These are phyloP conservation scores for Cantharis nigra DNA, from an alignment of 2,888 invertebrate genomes.

Conservation along the genomic window DNA sequence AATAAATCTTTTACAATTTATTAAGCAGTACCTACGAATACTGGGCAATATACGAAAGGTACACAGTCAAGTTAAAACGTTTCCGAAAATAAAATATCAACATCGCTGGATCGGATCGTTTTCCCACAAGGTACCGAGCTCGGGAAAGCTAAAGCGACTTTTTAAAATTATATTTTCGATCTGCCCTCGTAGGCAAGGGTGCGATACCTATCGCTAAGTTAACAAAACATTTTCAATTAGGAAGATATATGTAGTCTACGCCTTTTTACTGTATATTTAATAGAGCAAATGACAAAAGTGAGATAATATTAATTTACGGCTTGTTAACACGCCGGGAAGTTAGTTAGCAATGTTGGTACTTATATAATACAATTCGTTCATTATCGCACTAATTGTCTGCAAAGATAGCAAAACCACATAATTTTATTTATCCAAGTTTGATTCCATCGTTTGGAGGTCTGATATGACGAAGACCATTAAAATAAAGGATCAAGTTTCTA, in stretches of 20 bases:
- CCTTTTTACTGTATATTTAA: background rate
- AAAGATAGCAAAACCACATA: background rate
- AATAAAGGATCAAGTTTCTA: background rate
- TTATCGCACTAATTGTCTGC: background rate
- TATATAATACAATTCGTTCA: background rate
- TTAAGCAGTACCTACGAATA: conserved; percentile 2
- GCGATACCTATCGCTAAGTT: background rate
- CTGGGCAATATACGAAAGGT: background rate
- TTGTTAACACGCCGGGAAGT: background rate
- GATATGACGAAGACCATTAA: background rate
- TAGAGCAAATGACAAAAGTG: background rate
- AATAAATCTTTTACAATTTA: conserved; percentile 23
- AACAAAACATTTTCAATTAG: background rate
- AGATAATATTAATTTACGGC: background rate
- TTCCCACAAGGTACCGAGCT: background rate
- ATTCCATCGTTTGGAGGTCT: background rate
- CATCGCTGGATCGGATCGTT: background rate
- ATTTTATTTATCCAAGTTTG: background rate
- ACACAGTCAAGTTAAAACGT: background rate
- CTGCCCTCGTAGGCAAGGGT: background rate
- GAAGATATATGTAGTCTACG: background rate
- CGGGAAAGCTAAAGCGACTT: background rate
- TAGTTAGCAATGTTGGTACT: background rate
- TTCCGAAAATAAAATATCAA: background rate
- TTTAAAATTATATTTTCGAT: background rate